Percentiles rank a stretch among this genome's conserved stretches.
Evolutionary conservation across 2,888 invertebrate genomes (phyloP).

Genomic region (Achlya flavicornis): DNA sequence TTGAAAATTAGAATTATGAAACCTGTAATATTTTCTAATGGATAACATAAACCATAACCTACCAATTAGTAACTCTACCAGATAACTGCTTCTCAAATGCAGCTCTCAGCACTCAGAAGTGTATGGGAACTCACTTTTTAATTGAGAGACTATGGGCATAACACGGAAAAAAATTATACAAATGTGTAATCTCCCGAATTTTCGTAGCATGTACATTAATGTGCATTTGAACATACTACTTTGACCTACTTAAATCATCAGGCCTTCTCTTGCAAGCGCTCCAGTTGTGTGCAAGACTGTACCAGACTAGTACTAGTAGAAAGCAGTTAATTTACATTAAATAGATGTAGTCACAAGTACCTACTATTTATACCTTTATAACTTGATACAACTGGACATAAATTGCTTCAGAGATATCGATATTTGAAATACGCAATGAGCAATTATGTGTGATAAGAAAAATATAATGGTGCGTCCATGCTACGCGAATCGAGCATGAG

Average conservation of each 20-base stretch:
- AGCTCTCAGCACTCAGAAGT: too few species aligned
- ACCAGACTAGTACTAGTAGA: constrained; percentile 3
- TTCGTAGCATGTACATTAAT: background rate
- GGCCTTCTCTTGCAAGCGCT: background rate
- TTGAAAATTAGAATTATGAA: background rate
- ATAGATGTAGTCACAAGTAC: constrained; percentile 1
- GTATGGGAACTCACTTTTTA: too few species aligned
- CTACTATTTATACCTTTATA: background rate
- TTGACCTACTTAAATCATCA: background rate
- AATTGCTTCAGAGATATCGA: background rate
- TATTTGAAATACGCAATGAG: background rate
- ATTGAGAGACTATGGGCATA: too few species aligned
- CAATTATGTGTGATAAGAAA: background rate
- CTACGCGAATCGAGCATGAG: too few species aligned
- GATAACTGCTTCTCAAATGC: too few species aligned
- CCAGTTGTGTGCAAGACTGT: constrained; percentile 8
- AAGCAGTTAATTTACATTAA: constrained; percentile 7
- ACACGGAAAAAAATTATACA: background rate
- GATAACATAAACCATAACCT: background rate
- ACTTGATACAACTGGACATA: background rate
- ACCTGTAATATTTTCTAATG: background rate
- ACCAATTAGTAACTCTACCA: too few species aligned
- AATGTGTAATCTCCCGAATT: background rate
- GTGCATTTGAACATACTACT: background rate
- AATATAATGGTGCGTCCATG: too few species aligned